Conservation (phyloP, 2,888 invertebrate species). For the Drosophila kanekoi region DNA sequence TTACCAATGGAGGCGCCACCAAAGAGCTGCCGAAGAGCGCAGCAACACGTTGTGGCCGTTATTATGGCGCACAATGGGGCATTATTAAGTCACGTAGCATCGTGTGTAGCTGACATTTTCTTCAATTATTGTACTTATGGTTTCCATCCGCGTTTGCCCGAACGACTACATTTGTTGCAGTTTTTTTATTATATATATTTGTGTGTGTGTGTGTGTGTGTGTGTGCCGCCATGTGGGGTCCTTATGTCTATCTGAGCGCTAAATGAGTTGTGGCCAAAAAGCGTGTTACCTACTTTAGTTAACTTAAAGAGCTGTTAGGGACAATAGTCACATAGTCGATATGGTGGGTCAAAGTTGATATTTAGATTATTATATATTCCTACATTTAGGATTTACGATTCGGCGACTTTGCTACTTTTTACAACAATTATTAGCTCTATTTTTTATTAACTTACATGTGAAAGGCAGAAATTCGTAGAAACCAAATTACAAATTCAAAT, state of each 20-base stretch:
- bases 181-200: conserved; percentile 4
- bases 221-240: conserved; percentile 18
- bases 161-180: conserved; percentile 45
- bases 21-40: conserved; percentile 30
- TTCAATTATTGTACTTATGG: conserved; percentile 78
- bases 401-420: too few species aligned
- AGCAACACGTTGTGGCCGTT: conserved; percentile 65
- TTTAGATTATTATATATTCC: too few species aligned
- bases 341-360: background rate
- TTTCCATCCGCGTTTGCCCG: conserved; percentile 65
- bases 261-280: conserved; percentile 66
- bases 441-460: background rate
- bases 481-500: conserved; percentile 5
- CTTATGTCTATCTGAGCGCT: conserved; percentile 42
- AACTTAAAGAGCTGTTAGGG: conserved; percentile 35
- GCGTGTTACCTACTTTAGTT: conserved; percentile 42
- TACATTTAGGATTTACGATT: background rate
- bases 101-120: conserved; percentile 78
- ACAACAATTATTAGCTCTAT: background rate
- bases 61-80: conserved; percentile 63
- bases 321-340: background rate
- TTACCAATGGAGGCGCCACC: conserved; percentile 13
- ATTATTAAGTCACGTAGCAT: conserved; percentile 77
- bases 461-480: background rate
- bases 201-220: conserved; percentile 3